phyloP scores from a whole-genome alignment of 2,888 invertebrate species.

The Caenorhabditis sp. region DNA sequence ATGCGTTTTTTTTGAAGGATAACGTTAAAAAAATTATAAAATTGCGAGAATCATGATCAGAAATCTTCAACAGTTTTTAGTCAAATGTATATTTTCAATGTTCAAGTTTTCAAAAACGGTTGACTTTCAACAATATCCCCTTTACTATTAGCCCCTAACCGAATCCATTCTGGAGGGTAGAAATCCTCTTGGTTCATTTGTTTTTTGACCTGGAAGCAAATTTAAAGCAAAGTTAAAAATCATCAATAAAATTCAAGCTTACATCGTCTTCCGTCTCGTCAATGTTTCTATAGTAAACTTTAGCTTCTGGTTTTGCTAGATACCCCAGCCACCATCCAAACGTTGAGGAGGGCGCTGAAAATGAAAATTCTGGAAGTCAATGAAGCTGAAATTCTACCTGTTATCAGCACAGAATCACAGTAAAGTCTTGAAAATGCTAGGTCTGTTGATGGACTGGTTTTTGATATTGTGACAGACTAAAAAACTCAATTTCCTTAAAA shows the following conservation, averaged over 20 bases:
- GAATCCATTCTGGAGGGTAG: constrained; percentile 30
- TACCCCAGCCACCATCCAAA: constrained; percentile 56
- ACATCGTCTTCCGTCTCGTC: constrained; percentile 23
- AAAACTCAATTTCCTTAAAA: neutral
- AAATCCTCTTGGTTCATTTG: constrained; percentile 43
- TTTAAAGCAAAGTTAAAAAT: neutral
- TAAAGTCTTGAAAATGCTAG: constrained; percentile 23
- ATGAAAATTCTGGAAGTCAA: neutral
- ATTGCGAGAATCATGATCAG: too few species aligned
- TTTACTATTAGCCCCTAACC: constrained; percentile 4
- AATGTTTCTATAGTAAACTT: constrained; percentile 51
- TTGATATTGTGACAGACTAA: neutral
- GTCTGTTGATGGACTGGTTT: constrained; percentile 2
- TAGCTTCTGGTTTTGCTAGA: constrained; percentile 18
- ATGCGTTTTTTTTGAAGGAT: too few species aligned
- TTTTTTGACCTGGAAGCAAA: constrained; percentile 7
- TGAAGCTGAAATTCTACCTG: constrained; percentile 18
- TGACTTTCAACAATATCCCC: neutral
- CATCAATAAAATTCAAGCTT: neutral
- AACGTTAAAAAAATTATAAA: too few species aligned
- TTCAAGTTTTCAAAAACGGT: too few species aligned
- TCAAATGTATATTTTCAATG: too few species aligned
- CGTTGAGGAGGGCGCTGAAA: constrained; percentile 42
- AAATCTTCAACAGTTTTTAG: too few species aligned
- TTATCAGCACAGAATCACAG: constrained; percentile 38